Evolutionary conservation across 2,888 invertebrate species (phyloP).

Genomic region (Papilio protenor): DNA sequence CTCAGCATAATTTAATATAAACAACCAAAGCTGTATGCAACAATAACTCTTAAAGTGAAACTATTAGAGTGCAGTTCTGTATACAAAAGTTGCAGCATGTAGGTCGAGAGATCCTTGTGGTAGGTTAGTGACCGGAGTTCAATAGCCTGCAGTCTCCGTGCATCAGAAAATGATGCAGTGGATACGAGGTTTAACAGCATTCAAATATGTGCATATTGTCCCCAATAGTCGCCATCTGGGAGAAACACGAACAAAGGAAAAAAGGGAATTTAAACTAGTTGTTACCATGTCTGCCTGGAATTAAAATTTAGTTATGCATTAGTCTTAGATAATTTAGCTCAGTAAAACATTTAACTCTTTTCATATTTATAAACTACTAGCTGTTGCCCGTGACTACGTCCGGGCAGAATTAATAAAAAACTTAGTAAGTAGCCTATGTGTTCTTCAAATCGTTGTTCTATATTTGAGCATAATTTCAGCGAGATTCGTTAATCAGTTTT

Average conservation of each 20-base stretch:
- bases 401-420: too few relatives aligned
- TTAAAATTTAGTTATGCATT: too few relatives aligned
- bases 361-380: too few relatives aligned
- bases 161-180: slow-evolving; percentile 49
- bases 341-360: too few relatives aligned
- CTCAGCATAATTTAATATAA: slow-evolving; percentile 31
- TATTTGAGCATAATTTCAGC: neutral
- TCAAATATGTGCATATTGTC: slow-evolving; percentile 25
- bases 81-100: slow-evolving; percentile 41
- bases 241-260: neutral
- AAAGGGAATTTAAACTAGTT: neutral
- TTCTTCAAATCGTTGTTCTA: neutral
- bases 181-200: slow-evolving; percentile 21
- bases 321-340: too few relatives aligned
- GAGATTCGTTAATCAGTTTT: neutral
- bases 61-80: slow-evolving; percentile 5
- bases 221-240: neutral
- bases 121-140: slow-evolving; percentile 64
- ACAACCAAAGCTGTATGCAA: neutral
- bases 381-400: neutral
- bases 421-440: neutral
- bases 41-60: neutral
- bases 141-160: slow-evolving; percentile 57
- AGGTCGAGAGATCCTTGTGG: slow-evolving; percentile 63
- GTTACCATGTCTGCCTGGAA: too few relatives aligned